These are phyloP conservation scores for Apostichopus parvimensis DNA, from an alignment of 35 echinoderm and acorn worm genomes.

Conservation along the genomic window DNA sequence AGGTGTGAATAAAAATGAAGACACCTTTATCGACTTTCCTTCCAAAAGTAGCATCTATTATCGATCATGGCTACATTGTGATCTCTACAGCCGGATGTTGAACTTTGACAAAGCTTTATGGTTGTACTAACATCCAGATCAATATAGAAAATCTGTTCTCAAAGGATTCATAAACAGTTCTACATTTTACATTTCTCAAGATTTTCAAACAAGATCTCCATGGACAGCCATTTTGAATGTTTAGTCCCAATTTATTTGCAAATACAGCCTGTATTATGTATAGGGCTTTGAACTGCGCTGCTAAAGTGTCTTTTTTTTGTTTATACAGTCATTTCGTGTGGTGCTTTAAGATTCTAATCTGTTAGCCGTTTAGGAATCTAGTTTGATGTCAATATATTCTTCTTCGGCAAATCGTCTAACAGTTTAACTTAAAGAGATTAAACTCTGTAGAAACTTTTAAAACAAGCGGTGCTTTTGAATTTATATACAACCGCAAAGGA, in stretches of 20 bases:
- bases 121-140: neutral
- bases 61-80: neutral
- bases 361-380: too few relatives aligned
- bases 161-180: neutral
- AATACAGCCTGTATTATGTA: neutral
- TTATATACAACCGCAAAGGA: too few relatives aligned
- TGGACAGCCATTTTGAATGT: neutral
- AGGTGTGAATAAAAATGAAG: neutral
- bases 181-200: neutral
- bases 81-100: neutral
- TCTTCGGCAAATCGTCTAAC: too few relatives aligned
- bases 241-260: neutral
- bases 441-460: too few relatives aligned
- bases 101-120: conserved; percentile 1
- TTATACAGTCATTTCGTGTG: too few relatives aligned
- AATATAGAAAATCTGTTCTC: neutral
- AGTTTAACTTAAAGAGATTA: too few relatives aligned
- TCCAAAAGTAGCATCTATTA: neutral
- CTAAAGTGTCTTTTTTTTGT: too few relatives aligned
- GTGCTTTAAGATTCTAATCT: too few relatives aligned
- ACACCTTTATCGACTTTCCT: conserved; percentile 2
- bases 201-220: neutral
- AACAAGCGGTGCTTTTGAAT: too few relatives aligned
- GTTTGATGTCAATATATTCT: too few relatives aligned
- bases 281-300: conserved; percentile 1